Evolutionary conservation across 2,797 vertebrate genomes (phyloP), one percentile per base, ranked within the genome.

Genomic region (Catharus ustulatus): DNA sequence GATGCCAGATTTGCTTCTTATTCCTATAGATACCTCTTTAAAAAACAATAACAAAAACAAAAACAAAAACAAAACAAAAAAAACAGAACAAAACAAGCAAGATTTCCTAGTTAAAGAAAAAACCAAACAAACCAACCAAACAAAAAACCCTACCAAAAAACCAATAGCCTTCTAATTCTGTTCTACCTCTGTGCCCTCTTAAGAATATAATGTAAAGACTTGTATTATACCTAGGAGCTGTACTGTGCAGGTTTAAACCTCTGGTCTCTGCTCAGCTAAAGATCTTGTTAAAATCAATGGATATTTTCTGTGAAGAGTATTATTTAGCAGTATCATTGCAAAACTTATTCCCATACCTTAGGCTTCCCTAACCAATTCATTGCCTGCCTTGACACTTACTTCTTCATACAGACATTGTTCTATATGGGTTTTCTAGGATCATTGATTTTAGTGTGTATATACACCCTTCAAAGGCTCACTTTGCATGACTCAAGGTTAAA

Each of bases 401-500:
- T 91, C 85, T 92, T 94, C 57, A 94, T 29, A 86, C 40, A 84
- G 89, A 67, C 69, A 72, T 81, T 87, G 93, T 81, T 66, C 78
- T 84, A 59, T 66, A 83, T 1, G 8, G 38, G 43, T 89, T 94
- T 92, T 71, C 75, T 75, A 81, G 82, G 87, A 78, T 90, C 89
- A 88, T 86, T 84, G 87, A 91, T 95, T 95, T 87, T 83, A 86
- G 75, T 63, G 69, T 36, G 58, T 21, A 43, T 54, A 71, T 0
- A 2, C 32, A 86, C 91, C 23, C 82, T 89, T 87, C 90, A 95
- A 89, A 95, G 54, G 40, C 58, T 92, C 66, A 36, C 76, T 95
- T 93, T 93, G 87, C 66, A 87, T 88, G 84, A 55, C 87, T 94
- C 62, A 92, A 97, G 92, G 93, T 94, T 93, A 94, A 94, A 95